Percentiles rank a stretch among this genome's conserved stretches.
Evolutionary conservation across 92 coral and sea anemone genomes (phyloP).

Genomic region (Epizoanthus illoricatus): DNA sequence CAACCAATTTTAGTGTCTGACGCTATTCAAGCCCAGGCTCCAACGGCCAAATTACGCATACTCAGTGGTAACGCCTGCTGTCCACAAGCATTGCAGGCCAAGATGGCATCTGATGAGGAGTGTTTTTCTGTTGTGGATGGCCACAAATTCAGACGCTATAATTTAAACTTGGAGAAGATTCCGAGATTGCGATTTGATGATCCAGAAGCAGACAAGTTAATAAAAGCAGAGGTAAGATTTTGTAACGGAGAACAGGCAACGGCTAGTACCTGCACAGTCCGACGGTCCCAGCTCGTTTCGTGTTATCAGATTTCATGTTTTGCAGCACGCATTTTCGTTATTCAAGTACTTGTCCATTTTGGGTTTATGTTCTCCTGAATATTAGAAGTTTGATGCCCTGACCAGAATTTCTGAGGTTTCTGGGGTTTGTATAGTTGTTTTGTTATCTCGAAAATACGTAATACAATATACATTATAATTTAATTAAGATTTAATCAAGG

Average conservation of each 20-base stretch:
- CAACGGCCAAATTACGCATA: background rate
- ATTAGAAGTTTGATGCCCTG: background rate
- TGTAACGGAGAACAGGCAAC: background rate
- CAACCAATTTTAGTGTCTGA: conserved; percentile 20
- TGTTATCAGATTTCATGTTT: background rate
- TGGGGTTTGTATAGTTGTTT: too few relatives aligned
- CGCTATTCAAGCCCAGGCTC: conserved; percentile 22
- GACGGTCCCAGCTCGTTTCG: background rate
- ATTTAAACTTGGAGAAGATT: conserved; percentile 49
- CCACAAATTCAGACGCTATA: conserved; percentile 68
- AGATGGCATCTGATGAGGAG: conserved; percentile 37
- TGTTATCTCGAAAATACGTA: too few relatives aligned
- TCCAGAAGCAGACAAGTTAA: conserved; percentile 70
- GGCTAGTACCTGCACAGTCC: background rate
- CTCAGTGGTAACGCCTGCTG: conserved; percentile 40
- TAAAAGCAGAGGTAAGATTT: conserved; percentile 67
- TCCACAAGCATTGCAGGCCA: conserved; percentile 35
- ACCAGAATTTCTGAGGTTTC: background rate
- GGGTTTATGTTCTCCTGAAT: background rate
- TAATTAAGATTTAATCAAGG: too few relatives aligned
- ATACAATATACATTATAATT: too few relatives aligned
- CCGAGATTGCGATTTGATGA: conserved; percentile 70
- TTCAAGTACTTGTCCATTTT: background rate
- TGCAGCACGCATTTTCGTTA: background rate
- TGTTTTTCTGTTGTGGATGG: conserved; percentile 59